Base-by-base conservation (phyloP, 1,140 invertebrate genomes). In the Eufriesea mexicana region DNA sequence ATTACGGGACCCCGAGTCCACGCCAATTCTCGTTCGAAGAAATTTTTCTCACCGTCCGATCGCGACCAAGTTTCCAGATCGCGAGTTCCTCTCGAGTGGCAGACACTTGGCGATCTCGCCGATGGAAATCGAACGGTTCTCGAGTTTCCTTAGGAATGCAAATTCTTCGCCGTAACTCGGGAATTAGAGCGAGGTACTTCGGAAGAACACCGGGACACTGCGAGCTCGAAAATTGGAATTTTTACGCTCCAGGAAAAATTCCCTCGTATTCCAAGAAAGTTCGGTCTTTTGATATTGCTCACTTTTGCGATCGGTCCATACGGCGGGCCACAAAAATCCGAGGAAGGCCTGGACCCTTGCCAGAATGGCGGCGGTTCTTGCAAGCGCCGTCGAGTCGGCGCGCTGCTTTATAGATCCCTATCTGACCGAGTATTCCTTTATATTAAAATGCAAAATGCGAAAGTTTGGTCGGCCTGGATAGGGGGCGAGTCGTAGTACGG, bases 401-500 rank as follows among this genome's bases (percentile, higher is more conserved):
- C n/a, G 2, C 18, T 5, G 45, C 20, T 79, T 76, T 49, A 66
- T 57, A 51, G 72, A 76, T 76, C 67, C 16, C 79, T 67, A 55
- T 66, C 42, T 67, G 20, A 20, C n/a, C 20, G 51, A 49, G 35
- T 62, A 28, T 67, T 51, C 51, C 42, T 42, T 76, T 67, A 66
- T 76, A 82, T 76, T 57, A 67, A 82, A 82, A 82, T 76, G 79
- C 62, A 57, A 75, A 73, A 62, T n/a, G 23, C 23, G 47, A 51
- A 35, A 49, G 42, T 23, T 16, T 20, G 66, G 42, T n/a, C 10
- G 25, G 20, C 2, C 6, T 1, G 10, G 1, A 25, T 20, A 35
- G n/a, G n/a, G 7, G 16, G 42, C 54, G 14, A 45, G 67, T 54
- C 73, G 73, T 79, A 79, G 72, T 62, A n/a, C 8, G 25, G 25